Evolutionary conservation across 1,140 invertebrate genomes (phyloP), one percentile per base, ranked within the genome.

Genomic region (Bursaphelenchus mucronatus): DNA sequence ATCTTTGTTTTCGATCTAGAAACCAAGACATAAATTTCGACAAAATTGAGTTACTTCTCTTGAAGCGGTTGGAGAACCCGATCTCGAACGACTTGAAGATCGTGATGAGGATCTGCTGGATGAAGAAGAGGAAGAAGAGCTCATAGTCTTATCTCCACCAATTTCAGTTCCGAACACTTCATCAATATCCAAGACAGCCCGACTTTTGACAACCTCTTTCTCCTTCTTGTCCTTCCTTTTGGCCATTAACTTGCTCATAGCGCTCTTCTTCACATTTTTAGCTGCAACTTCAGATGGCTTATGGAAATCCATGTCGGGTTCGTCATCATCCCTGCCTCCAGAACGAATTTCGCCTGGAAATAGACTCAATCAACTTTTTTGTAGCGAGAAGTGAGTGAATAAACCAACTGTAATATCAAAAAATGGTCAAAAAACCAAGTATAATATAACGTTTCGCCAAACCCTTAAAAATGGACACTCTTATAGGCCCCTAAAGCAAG

Each of bases 161-260:
- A 51, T 59, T 9, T 67, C 55, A 13, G 64, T 64, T 10, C 75
- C 75, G 53, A 76, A 76, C 19, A 76, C 53, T 54, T 68, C 78
- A 57, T 76, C 78, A 15, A 76, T 19, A 30, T 78, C 71, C n/a
- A 76, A 50, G 1, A 65, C 66, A 8, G 72, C 70, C 10, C 41
- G 19, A 50, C 45, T 59, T 43, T 62, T 71, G 52, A 78, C 76
- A 50, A 79, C 79, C 45, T 82, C 71, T 41, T 64, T 68, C 56
- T 77, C 52, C 61, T 73, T 76, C 50, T 78, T 78, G 30, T 78
- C 72, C 10, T 65, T 65, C 40, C 78, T 21, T 74, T 78, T 80
- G 21, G 44, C 57, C 17, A 74, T 21, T 13, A 78, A 55, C 13
- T 63, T 64, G 21, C 62, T 70, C 76, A 78, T 80, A 6, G 76